Evolutionary conservation across 2,113 vertebrate genomes (phyloP).

Genomic region (Nothobranchius furzeri): DNA sequence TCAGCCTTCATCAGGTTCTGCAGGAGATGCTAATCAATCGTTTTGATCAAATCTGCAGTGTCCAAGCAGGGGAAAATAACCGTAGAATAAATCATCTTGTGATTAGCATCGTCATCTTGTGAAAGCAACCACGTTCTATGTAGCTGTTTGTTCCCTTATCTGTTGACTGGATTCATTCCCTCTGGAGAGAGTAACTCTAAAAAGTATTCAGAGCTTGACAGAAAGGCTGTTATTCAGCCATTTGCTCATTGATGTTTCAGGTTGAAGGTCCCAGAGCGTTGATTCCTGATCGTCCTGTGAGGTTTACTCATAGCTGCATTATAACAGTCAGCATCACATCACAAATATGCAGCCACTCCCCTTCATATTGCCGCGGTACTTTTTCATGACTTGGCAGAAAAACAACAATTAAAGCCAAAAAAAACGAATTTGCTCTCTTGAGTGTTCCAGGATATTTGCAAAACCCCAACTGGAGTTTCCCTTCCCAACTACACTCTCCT

Average conservation of each 20-base stretch:
- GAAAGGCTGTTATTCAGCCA: too few species aligned
- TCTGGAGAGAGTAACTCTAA: slow-evolving; percentile 10
- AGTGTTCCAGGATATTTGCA: slow-evolving; percentile 40
- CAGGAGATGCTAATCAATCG: too few species aligned
- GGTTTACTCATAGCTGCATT: slow-evolving; percentile 42
- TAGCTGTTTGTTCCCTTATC: neutral
- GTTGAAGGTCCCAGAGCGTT: slow-evolving; percentile 16
- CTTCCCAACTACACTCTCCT: slow-evolving; percentile 31
- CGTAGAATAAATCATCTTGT: too few species aligned
- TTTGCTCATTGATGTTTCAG: slow-evolving; percentile 44
- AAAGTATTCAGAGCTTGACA: too few species aligned
- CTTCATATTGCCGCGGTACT: slow-evolving; percentile 21
- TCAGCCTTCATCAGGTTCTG: too few species aligned
- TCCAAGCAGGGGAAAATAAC: too few species aligned
- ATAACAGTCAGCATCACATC: slow-evolving; percentile 53
- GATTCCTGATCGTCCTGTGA: slow-evolving; percentile 21
- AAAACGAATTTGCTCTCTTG: slow-evolving; percentile 60
- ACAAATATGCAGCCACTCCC: slow-evolving; percentile 12
- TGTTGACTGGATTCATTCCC: slow-evolving; percentile 20
- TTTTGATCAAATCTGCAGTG: too few species aligned
- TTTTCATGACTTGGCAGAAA: slow-evolving; percentile 69
- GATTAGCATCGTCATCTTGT: too few species aligned
- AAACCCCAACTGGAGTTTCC: slow-evolving; percentile 36
- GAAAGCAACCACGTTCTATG: slow-evolving; percentile 21
- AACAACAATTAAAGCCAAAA: slow-evolving; percentile 70